These are phyloP conservation scores for Thaleichthys pacificus DNA, from an alignment of 2,797 vertebrate genomes.

Conservation along the genomic window DNA sequence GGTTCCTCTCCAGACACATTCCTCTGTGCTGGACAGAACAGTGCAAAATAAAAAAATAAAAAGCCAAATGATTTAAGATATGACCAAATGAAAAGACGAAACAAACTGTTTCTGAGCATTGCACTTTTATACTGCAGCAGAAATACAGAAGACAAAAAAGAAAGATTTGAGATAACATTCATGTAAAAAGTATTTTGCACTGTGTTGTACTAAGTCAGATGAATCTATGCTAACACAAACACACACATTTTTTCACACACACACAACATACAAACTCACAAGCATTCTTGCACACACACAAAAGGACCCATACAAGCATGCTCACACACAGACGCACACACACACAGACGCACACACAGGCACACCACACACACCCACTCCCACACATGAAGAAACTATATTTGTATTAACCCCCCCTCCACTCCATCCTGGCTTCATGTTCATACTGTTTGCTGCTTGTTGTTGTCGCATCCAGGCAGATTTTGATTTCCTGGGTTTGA, in stretches of 20 bases:
- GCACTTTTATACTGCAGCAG: slow-evolving; percentile 36
- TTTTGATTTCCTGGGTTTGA: slow-evolving; percentile 47
- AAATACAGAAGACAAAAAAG: slow-evolving; percentile 28
- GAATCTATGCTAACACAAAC: background rate
- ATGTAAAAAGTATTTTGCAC: background rate
- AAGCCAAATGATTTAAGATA: no score
- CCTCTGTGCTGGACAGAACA: background rate
- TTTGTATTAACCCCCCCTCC: background rate
- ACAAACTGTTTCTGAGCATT: background rate
- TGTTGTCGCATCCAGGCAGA: slow-evolving; percentile 19
- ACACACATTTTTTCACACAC: background rate
- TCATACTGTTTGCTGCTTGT: slow-evolving; percentile 17
- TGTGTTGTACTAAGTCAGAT: background rate
- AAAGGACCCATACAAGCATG: slow-evolving; percentile 14
- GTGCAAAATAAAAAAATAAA: no score
- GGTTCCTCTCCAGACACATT: no score
- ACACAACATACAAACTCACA: background rate
- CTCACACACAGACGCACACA: background rate
- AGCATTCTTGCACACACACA: background rate
- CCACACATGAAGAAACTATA: background rate
- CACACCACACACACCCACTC: background rate
- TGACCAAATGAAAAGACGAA: no score
- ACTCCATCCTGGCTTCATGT: slow-evolving; percentile 14
- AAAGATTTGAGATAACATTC: no score
- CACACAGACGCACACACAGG: slow-evolving; percentile 18